Evolutionary conservation across 2,888 invertebrate genomes (phyloP).

Genomic region (Nebria brevicollis): DNA sequence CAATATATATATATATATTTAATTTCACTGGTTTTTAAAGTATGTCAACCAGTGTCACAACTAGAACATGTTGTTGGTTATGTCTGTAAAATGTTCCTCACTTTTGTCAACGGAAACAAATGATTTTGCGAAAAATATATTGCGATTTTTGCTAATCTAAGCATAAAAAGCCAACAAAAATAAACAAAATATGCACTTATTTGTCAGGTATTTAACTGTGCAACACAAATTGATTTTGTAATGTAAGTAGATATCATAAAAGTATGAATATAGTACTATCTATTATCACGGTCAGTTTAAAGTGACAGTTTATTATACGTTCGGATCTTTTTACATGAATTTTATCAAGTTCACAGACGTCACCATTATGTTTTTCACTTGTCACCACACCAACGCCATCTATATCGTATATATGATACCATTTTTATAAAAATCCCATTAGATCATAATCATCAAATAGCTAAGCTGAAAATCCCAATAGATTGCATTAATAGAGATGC

Average conservation of each 20-base stretch:
- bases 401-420: background rate
- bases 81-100: background rate
- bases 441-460: too few species aligned
- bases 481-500: too few species aligned
- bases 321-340: conserved; percentile 34
- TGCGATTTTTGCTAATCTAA: background rate
- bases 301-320: conserved; percentile 33
- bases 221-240: background rate
- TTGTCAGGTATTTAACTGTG: background rate
- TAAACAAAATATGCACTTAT: background rate
- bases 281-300: conserved; percentile 31
- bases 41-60: background rate
- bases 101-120: background rate
- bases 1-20: background rate
- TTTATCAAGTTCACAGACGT: conserved; percentile 39
- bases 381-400: background rate
- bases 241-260: background rate
- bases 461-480: too few species aligned
- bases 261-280: conserved; percentile 9
- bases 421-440: too few species aligned
- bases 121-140: background rate
- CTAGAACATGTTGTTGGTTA: background rate
- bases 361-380: conserved; percentile 18
- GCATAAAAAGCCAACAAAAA: background rate
- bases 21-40: background rate